A percentile compares a stretch with the other conserved stretches of the same genome.
Evolutionary conservation across 1,140 invertebrate species (phyloP).

Genomic region (Nymphalis io): DNA sequence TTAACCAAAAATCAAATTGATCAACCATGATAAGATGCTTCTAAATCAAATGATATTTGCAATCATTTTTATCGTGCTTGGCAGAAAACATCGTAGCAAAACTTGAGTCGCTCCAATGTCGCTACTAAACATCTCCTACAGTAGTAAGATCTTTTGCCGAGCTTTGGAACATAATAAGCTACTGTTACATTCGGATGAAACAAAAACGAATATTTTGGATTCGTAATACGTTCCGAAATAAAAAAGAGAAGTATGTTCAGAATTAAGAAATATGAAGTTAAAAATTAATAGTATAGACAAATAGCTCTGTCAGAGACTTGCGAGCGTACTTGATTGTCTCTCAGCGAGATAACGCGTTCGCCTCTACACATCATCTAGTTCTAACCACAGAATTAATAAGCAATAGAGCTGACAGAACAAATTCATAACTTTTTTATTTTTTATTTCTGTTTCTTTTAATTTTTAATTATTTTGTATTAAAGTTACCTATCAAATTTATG

Average conservation of each 20-base stretch:
- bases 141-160: too few species aligned
- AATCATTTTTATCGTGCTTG: too few species aligned
- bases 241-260: not conserved
- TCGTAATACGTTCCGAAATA: too few species aligned
- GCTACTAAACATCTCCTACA: too few species aligned
- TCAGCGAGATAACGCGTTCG: constrained; percentile 51
- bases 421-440: not conserved
- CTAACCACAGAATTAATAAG: constrained; percentile 14
- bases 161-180: too few species aligned
- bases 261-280: not conserved
- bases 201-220: not conserved
- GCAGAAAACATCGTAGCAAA: too few species aligned
- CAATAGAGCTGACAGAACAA: not conserved
- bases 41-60: too few species aligned
- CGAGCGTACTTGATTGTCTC: constrained; percentile 15
- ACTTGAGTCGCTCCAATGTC: too few species aligned
- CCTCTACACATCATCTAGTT: constrained; percentile 30
- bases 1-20: too few species aligned
- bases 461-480: too few species aligned
- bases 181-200: not conserved
- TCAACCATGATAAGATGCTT: too few species aligned
- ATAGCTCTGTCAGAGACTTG: not conserved
- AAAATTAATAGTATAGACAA: constrained; percentile 5
- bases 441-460: not conserved
- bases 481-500: too few species aligned